phyloP scores from a whole-genome alignment of 2,113 vertebrate genomes.

The Otolemur garnettii region DNA sequence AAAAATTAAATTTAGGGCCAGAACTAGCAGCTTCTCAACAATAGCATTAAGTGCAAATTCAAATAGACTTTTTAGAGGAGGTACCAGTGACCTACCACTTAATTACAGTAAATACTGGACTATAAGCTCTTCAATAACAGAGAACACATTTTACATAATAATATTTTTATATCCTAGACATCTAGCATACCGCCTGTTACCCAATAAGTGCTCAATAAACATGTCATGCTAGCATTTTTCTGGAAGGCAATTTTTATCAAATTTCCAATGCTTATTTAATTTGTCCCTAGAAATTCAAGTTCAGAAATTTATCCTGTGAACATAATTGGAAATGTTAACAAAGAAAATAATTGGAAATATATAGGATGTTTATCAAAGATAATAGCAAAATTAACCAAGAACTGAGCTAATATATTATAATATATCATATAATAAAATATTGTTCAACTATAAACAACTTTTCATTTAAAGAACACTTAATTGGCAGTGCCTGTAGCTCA shows the following conservation, averaged over 20 bases:
- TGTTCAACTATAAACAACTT: neutral
- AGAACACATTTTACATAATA: neutral
- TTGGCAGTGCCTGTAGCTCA: neutral
- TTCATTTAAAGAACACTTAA: neutral
- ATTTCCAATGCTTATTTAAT: neutral
- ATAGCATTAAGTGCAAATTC: neutral
- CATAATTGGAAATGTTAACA: slow-evolving; percentile 20
- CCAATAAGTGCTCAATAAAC: neutral
- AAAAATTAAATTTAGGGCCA: neutral
- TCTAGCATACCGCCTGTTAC: neutral
- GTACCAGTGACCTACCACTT: neutral
- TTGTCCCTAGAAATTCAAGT: slow-evolving; percentile 21
- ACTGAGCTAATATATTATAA: neutral
- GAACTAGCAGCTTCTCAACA: neutral
- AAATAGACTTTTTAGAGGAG: neutral
- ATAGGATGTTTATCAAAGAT: neutral
- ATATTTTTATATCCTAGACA: slow-evolving; percentile 10
- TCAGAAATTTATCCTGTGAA: slow-evolving; percentile 2
- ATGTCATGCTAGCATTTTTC: neutral
- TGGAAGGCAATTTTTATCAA: slow-evolving; percentile 11
- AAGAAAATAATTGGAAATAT: neutral
- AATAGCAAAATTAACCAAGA: neutral
- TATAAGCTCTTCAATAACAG: neutral
- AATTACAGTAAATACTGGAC: neutral
- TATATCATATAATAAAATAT: neutral